Percentiles rank a stretch among this genome's conserved stretches.
Conservation (phyloP, 2,113 vertebrate species). For the Crocuta crocuta region DNA sequence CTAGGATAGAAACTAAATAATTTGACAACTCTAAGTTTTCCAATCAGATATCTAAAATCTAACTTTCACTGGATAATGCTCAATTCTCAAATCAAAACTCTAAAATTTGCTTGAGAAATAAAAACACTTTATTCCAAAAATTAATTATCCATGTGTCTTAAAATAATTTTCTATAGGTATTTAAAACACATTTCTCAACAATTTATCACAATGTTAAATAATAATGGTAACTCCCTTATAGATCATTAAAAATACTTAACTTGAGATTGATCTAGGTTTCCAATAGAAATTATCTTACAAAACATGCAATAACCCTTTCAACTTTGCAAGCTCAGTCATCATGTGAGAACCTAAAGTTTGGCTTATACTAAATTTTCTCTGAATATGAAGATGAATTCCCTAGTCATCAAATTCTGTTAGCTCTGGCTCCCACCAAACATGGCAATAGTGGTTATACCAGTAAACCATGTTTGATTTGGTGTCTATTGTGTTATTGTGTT, state of each 20-base stretch:
- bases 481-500: not conserved
- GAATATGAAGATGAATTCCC: not conserved
- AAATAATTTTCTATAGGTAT: not conserved
- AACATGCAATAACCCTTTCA: not conserved
- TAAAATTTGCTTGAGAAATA: not conserved
- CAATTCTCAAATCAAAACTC: not conserved
- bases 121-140: not conserved
- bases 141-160: not conserved
- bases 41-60: not conserved
- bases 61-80: not conserved
- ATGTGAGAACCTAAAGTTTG: not conserved
- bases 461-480: not conserved
- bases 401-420: not conserved
- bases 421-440: not conserved
- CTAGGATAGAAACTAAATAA: not conserved
- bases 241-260: slow-evolving; percentile 12
- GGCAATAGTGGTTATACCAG: not conserved
- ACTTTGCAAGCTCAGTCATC: not conserved
- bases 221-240: not conserved
- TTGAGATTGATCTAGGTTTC: not conserved
- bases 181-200: slow-evolving; percentile 23
- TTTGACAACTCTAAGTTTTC: not conserved
- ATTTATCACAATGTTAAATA: not conserved
- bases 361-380: not conserved
- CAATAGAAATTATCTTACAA: not conserved